Evolutionary conservation across 2,888 invertebrate species (phyloP).

Genomic region (Brachyptera putata): DNA sequence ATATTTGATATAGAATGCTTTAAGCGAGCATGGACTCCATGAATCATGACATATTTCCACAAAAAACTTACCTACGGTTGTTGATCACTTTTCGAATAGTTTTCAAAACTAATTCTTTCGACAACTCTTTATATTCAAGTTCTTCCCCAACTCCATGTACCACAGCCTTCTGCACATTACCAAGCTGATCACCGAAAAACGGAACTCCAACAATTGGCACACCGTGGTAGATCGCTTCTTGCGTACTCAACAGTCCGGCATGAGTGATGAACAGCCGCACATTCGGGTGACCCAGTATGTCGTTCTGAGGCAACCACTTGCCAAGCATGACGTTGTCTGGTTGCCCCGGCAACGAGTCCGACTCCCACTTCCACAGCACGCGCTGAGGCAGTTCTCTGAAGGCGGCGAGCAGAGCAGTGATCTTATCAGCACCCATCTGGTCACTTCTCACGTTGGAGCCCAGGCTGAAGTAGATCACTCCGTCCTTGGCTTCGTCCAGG

Average conservation of each 20-base stretch:
- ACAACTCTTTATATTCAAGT: slow-evolving; percentile 35
- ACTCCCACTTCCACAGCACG: slow-evolving; percentile 48
- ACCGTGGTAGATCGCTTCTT: slow-evolving; percentile 48
- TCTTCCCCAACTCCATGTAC: slow-evolving; percentile 41
- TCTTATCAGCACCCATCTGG: slow-evolving; percentile 36
- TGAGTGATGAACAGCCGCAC: slow-evolving; percentile 48
- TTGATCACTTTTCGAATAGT: slow-evolving; percentile 35
- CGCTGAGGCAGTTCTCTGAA: slow-evolving; percentile 40
- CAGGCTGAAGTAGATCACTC: slow-evolving; percentile 43
- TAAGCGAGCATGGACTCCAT: too few species aligned
- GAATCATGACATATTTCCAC: too few species aligned
- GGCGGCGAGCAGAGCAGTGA: slow-evolving; percentile 35
- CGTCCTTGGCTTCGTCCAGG: slow-evolving; percentile 36
- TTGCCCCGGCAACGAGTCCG: slow-evolving; percentile 38
- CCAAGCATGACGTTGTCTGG: slow-evolving; percentile 41
- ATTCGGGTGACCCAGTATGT: slow-evolving; percentile 45
- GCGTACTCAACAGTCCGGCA: slow-evolving; percentile 49
- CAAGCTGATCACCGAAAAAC: slow-evolving; percentile 49
- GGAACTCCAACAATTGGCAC: slow-evolving; percentile 52
- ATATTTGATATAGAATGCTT: too few species aligned
- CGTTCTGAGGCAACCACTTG: slow-evolving; percentile 49
- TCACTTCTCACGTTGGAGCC: slow-evolving; percentile 41
- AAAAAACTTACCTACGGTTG: too few species aligned
- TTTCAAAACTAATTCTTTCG: slow-evolving; percentile 35
- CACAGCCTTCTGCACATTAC: slow-evolving; percentile 40